A percentile compares a stretch with the other conserved stretches of the same genome.
Evolutionary conservation across 1,140 invertebrate species (phyloP).

Genomic region (Drosophila nigrodunni): DNA sequence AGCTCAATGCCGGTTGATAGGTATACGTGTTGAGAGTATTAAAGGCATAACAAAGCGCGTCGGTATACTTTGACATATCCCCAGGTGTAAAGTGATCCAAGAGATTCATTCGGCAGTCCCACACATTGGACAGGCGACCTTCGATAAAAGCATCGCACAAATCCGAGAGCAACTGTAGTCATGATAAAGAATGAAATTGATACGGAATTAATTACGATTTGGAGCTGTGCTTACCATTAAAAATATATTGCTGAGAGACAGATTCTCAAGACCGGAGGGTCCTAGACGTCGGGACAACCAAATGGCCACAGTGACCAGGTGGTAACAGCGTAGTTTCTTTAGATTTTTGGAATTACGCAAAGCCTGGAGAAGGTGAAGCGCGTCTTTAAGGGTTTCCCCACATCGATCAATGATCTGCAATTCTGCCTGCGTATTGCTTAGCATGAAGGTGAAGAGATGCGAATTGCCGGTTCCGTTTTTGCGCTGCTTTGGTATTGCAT

Average conservation of each 20-base stretch:
- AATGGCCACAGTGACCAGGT: slow-evolving; percentile 50
- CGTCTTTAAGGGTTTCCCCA: slow-evolving; percentile 21
- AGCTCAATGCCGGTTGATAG: neutral
- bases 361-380: slow-evolving; percentile 50
- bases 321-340: slow-evolving; percentile 44
- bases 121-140: slow-evolving; percentile 17
- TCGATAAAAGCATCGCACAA: slow-evolving; percentile 37
- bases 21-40: slow-evolving; percentile 3
- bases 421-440: slow-evolving; percentile 35
- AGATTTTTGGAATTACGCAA: slow-evolving; percentile 44
- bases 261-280: neutral
- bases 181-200: neutral
- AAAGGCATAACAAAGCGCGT: neutral
- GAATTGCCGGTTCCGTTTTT: slow-evolving; percentile 1
- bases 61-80: neutral
- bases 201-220: neutral
- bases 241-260: slow-evolving; percentile 13
- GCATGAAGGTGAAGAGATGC: slow-evolving; percentile 39
- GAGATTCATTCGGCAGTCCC: slow-evolving; percentile 35
- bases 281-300: neutral
- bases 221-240: slow-evolving; percentile 6
- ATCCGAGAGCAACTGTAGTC: slow-evolving; percentile 43
- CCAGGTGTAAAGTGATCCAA: slow-evolving; percentile 23
- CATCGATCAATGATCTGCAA: neutral
- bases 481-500: slow-evolving; percentile 42